Evolutionary conservation across 1,140 invertebrate genomes (phyloP).

Genomic region (Periplaneta americana): DNA sequence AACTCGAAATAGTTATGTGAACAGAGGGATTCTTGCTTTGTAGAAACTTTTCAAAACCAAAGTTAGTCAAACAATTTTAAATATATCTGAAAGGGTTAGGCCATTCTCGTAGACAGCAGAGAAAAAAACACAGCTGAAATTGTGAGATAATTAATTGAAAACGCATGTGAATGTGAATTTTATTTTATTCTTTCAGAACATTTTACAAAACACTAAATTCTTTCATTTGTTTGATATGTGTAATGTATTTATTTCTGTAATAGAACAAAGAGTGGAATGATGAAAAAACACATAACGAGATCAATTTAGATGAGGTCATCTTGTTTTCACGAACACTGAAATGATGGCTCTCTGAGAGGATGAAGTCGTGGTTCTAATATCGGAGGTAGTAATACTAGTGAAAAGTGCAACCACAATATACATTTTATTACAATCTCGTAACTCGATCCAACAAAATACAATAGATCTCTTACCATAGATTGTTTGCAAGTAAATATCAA

Average conservation of each 20-base stretch:
- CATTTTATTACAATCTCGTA: background rate
- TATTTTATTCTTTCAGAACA: background rate
- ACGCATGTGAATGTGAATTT: background rate
- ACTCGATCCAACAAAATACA: no score
- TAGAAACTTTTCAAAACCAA: no score
- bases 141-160: no score
- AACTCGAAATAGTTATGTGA: no score
- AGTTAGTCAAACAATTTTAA: no score
- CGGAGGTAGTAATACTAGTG: background rate
- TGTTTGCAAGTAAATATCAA: no score
- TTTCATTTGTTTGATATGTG: background rate
- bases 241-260: no score
- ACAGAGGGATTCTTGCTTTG: no score
- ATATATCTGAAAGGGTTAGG: no score
- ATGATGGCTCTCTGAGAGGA: background rate
- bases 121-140: no score
- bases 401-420: background rate
- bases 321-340: background rate
- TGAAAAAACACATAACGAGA: background rate
- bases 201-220: background rate
- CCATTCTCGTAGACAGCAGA: no score
- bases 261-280: background rate
- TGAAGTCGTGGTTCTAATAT: background rate
- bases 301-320: background rate
- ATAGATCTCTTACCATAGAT: no score